Base-by-base conservation (phyloP, 2,888 invertebrate species). In the Strigamia transsilvanica region DNA sequence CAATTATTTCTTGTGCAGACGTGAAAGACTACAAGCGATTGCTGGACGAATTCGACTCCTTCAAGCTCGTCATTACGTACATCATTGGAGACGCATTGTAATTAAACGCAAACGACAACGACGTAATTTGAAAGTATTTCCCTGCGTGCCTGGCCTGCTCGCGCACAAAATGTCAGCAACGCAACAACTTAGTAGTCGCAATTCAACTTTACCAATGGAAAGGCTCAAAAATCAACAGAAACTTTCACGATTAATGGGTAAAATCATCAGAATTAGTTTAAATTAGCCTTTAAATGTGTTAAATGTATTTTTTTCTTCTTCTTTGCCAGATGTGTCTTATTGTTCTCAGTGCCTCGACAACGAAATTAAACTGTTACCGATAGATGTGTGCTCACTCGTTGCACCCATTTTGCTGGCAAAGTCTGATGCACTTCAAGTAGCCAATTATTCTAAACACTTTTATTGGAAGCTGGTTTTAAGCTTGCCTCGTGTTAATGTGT, bases 171-270 rank as follows among this genome's bases (percentile, higher is more conserved):
- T 61, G 61, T 18, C 21, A 1, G 61, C 18, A 2, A 61, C 3
- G 21, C 61, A 12, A 1, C 23, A 61, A 73, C 15, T n/a, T 18
- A n/a, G 18, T 18, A n/a, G 13, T 73, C 32, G 23, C 9, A 32
- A 73, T 73, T 4, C 73, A 18, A 13, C 73, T 73, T 32, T 73
- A 12, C 32, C 78, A 12, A 78, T 78, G 27, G 78, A 78, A 18
- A 78, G 78, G 32, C 23, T 32, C 12, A 18, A 78, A 18, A 9
- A 13, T 15, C 78, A 78, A 78, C 6, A 32, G n/a, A 78, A 78
- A 32, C n/a, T 78, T 13, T 18, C 9, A 13, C 13, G 18, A n/a
- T 32, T 78, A 78, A 38, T 78, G 34, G 78, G 78, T 78, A 78
- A 23, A 21, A 61, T n/a, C 0, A 12, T 23, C 1, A 13, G 5